Base-by-base conservation (phyloP, 1,140 invertebrate species). In the Camponotus floridanus region DNA sequence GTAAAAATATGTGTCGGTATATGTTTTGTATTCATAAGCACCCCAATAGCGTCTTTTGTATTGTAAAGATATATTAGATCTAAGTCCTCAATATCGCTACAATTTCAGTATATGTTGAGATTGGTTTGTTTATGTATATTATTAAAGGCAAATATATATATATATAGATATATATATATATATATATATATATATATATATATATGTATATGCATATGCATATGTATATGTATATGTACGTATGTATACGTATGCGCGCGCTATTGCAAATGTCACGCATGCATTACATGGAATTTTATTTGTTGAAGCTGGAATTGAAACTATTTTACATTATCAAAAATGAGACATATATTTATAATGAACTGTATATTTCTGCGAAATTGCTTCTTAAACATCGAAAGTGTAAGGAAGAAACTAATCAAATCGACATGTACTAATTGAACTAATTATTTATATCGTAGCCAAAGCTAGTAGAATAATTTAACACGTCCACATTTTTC, bases 21-120 rank as follows among this genome's bases (percentile, higher is more conserved):
- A 87, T 90, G 74, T 55, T 90, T 90, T 87, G 51, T 91, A 81
- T 85, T 80, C 65, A 86, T 81, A 87, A 73, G 80, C 80, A 81
- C 65, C 81, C 71, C 48, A 78, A 61, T 83, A 89, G 71, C 31
- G 39, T 85, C n/a, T 76, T 70, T 61, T 76, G 51, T 85, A 64
- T 90, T 80, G 62, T 84, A 80, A 81, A 86, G 51, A 76, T 18
- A 21, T 74, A 59, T 33, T 86, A 89, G 73, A 64, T 81, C 48
- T 83, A 88, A 86, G 71, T 62, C 15, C 57, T 42, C 21, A 70
- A 85, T 83, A 51, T 83, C 55, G 68, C 39, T 31, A 42, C 26
- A 86, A 45, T 86, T 78, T 83, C 62, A 18, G 13, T 51, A 18
- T 76, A 78, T 81, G 55, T 74, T 36, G 73, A 31, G 57, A 83